Base-by-base conservation (phyloP, 2,888 invertebrate genomes). In the Acronicta alni region DNA sequence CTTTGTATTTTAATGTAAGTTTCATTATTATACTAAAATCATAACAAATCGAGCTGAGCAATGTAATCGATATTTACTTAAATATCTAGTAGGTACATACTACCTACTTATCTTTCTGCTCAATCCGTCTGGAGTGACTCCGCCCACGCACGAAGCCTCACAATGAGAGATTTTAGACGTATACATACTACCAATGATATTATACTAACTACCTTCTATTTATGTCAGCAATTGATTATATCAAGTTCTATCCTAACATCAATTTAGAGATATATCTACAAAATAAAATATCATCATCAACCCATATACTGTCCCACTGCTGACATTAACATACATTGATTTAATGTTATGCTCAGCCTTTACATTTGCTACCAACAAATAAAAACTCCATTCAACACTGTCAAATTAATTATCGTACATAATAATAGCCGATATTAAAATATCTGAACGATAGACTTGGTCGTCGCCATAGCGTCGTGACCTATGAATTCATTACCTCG, bases 401-500 rank as follows among this genome's bases (percentile, higher is more conserved):
- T 41, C 15, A 37, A 30, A 53, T n/a, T 45, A 15, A 47, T 55
- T 2, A 51, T 32, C 9, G 23, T n/a, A 43, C 30, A 38, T 35
- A 23, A 10, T 46, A 54, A 46, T n/a, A 30, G 9, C 32, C 10
- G 30, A 41, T 47, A 55, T 48, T 38, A 15, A 45, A 47, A 49
- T 53, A 41, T 53, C 45, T 42, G 43, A 17, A 15, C 35, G 23
- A 32, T 41, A 57, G 63, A 63, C 15, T 20, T 32, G 12, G 16
- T 16, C 14, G 48, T 62, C 51, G 37, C 49, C 67, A 48, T 51
- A 16, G 42, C 39, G 45, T 71, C 68, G 61, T 74, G 80, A 80
- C 79, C 78, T 77, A 79, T 80, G 82, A 76, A 84, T 84, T 74
- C 51, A 79, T 84, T 79, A 79, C 53, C 63, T 38, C 20, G 16